phyloP scores from a whole-genome alignment of 1,140 invertebrate species.

The Drosophila serrata region DNA sequence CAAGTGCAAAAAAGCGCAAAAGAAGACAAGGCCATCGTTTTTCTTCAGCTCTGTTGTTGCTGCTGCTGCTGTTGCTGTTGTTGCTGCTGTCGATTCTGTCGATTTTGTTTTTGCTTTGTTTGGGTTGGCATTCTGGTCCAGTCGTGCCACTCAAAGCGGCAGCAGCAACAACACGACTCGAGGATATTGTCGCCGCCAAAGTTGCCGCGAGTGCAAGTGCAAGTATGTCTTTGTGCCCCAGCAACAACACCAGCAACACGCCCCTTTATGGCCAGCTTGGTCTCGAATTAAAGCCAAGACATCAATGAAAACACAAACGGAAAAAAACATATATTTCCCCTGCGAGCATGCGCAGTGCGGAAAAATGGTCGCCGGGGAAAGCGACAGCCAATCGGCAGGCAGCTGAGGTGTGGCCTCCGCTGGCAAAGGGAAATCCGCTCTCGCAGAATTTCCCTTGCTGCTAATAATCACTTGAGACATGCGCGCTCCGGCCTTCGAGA shows the following conservation, averaged over 20 bases:
- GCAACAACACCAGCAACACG: constrained; percentile 30
- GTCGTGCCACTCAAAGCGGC: constrained; percentile 64
- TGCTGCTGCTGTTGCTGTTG: background rate
- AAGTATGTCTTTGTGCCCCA: constrained; percentile 71
- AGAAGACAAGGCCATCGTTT: constrained; percentile 76
- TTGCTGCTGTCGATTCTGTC: background rate
- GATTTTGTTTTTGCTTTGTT: constrained; percentile 11
- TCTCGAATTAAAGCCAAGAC: constrained; percentile 75
- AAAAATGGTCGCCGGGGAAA: constrained; percentile 81
- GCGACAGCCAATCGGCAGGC: constrained; percentile 55
- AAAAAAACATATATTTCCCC: constrained; percentile 47
- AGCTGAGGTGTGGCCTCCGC: constrained; percentile 74
- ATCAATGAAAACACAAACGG: constrained; percentile 23
- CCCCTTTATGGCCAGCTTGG: constrained; percentile 40
- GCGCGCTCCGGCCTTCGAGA: constrained; percentile 40
- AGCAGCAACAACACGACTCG: constrained; percentile 54
- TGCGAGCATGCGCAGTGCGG: constrained; percentile 31
- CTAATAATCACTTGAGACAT: constrained; percentile 80
- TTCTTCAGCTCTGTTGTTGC: constrained; percentile 25
- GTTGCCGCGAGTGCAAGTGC: constrained; percentile 62
- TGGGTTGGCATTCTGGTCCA: constrained; percentile 49
- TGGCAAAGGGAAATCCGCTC: constrained; percentile 64
- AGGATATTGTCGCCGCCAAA: constrained; percentile 73
- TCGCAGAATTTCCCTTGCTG: constrained; percentile 76
- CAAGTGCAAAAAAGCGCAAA: constrained; percentile 63